Evolutionary conservation across 1,140 invertebrate genomes (phyloP).

Genomic region (Micrasema longulum): DNA sequence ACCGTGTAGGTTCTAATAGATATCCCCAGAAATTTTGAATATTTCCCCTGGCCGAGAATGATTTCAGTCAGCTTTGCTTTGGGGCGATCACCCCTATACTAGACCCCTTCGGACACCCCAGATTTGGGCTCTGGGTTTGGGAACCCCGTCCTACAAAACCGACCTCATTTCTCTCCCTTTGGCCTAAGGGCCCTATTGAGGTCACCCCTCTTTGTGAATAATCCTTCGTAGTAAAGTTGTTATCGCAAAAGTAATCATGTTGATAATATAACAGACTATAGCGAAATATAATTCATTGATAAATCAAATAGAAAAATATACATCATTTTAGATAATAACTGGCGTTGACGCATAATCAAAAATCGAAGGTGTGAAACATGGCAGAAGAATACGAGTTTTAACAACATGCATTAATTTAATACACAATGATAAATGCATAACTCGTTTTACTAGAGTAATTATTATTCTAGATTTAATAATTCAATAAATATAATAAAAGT

Average conservation of each 20-base stretch:
- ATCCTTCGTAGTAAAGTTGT: conserved; percentile 23
- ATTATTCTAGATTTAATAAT: too few relatives aligned
- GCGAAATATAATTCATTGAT: not conserved
- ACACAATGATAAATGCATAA: too few relatives aligned
- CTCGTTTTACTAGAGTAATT: too few relatives aligned
- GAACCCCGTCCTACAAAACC: conserved; percentile 22
- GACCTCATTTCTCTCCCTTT: conserved; percentile 32
- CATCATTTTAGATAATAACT: too few relatives aligned
- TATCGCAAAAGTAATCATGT: conserved; percentile 4
- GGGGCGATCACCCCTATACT: conserved; percentile 16
- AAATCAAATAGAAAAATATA: too few relatives aligned
- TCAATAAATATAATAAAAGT: too few relatives aligned
- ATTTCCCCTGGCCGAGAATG: conserved; percentile 28
- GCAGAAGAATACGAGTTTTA: too few relatives aligned
- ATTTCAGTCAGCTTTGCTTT: conserved; percentile 13
- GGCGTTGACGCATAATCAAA: too few relatives aligned
- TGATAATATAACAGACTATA: conserved; percentile 22
- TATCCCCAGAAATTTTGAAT: conserved; percentile 28
- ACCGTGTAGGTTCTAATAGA: not conserved
- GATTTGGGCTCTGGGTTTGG: conserved; percentile 2
- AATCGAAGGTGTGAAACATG: too few relatives aligned
- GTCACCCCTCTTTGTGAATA: conserved; percentile 33
- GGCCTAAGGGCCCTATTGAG: conserved; percentile 31
- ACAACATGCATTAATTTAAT: too few relatives aligned
- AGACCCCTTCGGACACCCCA: conserved; percentile 22